These are phyloP conservation scores for Chymomyza procnemis DNA, from an alignment of 2,888 invertebrate genomes.

Conservation along the genomic window DNA sequence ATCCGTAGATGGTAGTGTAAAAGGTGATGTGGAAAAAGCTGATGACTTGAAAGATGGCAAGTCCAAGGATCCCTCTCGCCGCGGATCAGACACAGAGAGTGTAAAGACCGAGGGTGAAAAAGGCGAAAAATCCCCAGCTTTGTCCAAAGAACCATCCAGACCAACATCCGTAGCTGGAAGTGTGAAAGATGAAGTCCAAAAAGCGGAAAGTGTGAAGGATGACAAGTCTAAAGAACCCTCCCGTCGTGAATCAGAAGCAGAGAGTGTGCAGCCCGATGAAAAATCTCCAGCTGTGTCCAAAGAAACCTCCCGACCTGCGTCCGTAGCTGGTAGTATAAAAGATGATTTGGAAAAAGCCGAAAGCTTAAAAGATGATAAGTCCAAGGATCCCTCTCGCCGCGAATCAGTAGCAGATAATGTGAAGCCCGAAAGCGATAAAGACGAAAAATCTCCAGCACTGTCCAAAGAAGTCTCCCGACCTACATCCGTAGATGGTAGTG, in stretches of 20 bases:
- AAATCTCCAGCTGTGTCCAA: conserved; percentile 38
- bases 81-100: conserved; percentile 17
- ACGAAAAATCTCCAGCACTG: conserved; percentile 22
- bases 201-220: conserved; percentile 9
- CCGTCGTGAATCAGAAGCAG: conserved; percentile 17
- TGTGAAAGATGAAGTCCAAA: background rate
- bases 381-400: conserved; percentile 40
- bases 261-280: conserved; percentile 22
- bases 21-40: background rate
- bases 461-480: conserved; percentile 25
- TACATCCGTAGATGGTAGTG: conserved; percentile 30
- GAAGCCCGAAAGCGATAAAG: conserved; percentile 15
- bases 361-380: conserved; percentile 11
- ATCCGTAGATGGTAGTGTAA: conserved; percentile 19
- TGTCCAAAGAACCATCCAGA: conserved; percentile 41
- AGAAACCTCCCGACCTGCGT: conserved; percentile 31
- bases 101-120: conserved; percentile 14
- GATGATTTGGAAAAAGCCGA: conserved; percentile 1
- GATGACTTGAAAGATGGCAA: conserved; percentile 13
- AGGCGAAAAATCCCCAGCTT: conserved; percentile 28
- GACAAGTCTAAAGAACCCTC: conserved; percentile 41
- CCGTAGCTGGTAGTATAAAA: conserved; percentile 20
- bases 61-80: conserved; percentile 14
- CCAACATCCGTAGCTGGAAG: conserved; percentile 23
- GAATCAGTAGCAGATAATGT: conserved; percentile 19